These are phyloP conservation scores for Semotilus atromaculatus DNA, from an alignment of 2,797 vertebrate species.

Conservation along the genomic window DNA sequence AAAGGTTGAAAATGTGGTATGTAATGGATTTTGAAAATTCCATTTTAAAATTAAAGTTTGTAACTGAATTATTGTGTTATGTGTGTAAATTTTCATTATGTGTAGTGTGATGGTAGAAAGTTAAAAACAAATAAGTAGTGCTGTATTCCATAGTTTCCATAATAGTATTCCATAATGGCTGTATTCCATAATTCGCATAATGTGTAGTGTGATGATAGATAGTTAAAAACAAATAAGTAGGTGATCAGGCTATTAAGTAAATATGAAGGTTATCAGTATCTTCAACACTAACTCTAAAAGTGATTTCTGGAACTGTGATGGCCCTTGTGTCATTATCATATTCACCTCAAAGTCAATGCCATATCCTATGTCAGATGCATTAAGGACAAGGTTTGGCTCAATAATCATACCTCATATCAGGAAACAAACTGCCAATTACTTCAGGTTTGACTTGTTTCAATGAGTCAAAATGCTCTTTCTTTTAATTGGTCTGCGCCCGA, in stretches of 20 bases:
- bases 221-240: no score
- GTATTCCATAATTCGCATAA: no score
- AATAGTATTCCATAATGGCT: background rate
- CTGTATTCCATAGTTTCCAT: background rate
- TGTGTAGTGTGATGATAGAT: no score
- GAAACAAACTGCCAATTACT: no score
- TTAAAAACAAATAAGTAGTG: background rate
- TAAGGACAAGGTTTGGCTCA: constrained; percentile 8
- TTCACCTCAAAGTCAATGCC: background rate
- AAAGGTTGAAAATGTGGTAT: no score
- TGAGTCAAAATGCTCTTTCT: no score
- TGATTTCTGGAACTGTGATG: constrained; percentile 7
- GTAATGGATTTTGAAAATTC: no score
- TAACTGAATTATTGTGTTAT: background rate
- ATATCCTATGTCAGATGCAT: background rate
- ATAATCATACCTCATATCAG: no score
- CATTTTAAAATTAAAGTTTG: no score
- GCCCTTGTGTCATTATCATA: background rate
- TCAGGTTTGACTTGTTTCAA: no score
- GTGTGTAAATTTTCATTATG: background rate
- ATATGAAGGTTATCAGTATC: background rate
- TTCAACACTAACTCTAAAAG: background rate
- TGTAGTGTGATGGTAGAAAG: background rate
- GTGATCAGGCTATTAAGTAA: no score
- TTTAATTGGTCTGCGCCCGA: no score